Percentiles rank a stretch among this genome's conserved stretches.
phyloP scores from a whole-genome alignment of 2,888 invertebrate species.

The Onthophagus sagittarius region DNA sequence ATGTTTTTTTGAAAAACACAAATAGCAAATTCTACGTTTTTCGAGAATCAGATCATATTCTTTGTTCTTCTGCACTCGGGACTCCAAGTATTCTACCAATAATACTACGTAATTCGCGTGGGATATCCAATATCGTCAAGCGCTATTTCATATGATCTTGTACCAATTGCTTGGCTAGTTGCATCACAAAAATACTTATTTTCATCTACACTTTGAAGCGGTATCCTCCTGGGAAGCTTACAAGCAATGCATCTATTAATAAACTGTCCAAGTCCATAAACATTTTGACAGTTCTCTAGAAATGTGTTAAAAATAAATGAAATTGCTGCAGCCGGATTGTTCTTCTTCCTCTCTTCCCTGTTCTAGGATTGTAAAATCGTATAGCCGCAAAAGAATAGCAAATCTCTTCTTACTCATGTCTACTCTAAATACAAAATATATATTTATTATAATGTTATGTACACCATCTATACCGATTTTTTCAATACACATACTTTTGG shows the following conservation, averaged over 20 bases:
- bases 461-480: no score
- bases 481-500: no score
- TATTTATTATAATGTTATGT: no score
- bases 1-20: neutral
- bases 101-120: neutral
- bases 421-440: no score
- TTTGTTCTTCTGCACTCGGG: neutral
- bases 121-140: neutral
- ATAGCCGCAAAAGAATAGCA: neutral
- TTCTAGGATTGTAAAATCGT: neutral
- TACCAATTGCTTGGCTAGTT: neutral
- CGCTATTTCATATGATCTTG: neutral
- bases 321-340: neutral
- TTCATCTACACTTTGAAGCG: conserved; percentile 27
- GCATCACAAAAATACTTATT: neutral
- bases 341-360: neutral
- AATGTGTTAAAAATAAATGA: neutral
- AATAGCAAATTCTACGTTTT: neutral
- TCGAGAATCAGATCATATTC: neutral
- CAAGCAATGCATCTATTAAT: neutral
- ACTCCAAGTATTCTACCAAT: neutral
- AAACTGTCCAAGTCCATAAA: conserved; percentile 21
- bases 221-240: neutral
- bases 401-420: neutral
- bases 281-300: conserved; percentile 25